Evolutionary conservation across 2,888 invertebrate genomes (phyloP), one percentile per base, ranked within the genome.

Genomic region (Papilio elwesi): DNA sequence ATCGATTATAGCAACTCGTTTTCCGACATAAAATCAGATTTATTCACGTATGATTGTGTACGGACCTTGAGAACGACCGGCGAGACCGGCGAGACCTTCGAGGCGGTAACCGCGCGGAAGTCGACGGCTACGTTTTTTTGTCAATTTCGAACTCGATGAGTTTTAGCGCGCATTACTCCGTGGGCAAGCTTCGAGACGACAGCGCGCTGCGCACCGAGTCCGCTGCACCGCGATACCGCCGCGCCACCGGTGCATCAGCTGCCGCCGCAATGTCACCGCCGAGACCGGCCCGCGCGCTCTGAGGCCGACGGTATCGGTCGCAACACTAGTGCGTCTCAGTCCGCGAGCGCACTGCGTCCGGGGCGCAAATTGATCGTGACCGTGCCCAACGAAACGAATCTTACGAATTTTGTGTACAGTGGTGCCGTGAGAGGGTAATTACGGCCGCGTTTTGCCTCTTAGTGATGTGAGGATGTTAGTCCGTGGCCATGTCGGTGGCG

Each of bases 401-500:
- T 78, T 79, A 76, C 78, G 76, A 78, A 78, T 82, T 78, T 84
- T 85, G 79, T 83, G 82, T 86, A 78, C 79, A 82, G 84, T 85
- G 81, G 82, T 79, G 78, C 77, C 72, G 73, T 57, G 66, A 43
- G 8, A 49, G 66, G 59, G 36, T 43, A 65, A 26, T 65, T 57
- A 43, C 16, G 76, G 73, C 78, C 84, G 86, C 88, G 87, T 81
- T 84, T 86, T 86, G 81, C 77, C 81, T 87, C 83, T 81, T 86
- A 91, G 93, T 93, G 90, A 91, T 91, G 92, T 91, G 91, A 92
- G 90, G 90, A 90, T 90, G 87, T 78, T 91, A 89, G 90, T 90
- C 87, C 78, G 87, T 88, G 85, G 91, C 87, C 87, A 93, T 93
- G 93, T 92, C 93, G 84, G 83, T 97, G 96, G 96, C 97, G 95